These are phyloP conservation scores for Tenualosa thibaudeaui DNA, from an alignment of 2,797 vertebrate genomes.

Conservation along the genomic window DNA sequence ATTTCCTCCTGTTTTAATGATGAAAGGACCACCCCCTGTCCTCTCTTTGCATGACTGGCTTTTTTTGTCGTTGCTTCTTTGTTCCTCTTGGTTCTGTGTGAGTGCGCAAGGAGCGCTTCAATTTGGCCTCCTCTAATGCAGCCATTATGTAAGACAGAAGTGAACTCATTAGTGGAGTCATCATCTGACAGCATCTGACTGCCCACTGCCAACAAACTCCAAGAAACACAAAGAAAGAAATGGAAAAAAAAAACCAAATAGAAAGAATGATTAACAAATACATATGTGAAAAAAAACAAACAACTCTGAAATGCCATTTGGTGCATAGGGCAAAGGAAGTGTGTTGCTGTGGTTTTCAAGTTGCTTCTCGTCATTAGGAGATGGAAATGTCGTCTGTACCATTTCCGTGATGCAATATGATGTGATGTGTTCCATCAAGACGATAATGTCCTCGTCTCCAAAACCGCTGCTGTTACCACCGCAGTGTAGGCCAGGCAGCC, in stretches of 20 bases:
- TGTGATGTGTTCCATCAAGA: background rate
- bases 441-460: background rate
- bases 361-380: background rate
- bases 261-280: constrained; percentile 6
- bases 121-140: constrained; percentile 30
- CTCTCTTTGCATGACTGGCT: background rate
- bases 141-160: constrained; percentile 33
- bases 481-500: background rate
- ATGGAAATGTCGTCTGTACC: background rate
- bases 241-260: background rate
- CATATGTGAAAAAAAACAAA: background rate
- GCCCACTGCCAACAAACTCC: constrained; percentile 12
- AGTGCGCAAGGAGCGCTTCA: constrained; percentile 8
- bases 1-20: background rate
- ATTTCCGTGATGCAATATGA: constrained; percentile 1
- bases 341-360: background rate
- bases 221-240: background rate
- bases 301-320: background rate
- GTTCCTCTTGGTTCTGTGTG: background rate
- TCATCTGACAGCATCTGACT: constrained; percentile 17
- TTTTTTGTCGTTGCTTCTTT: background rate
- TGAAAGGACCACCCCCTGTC: background rate
- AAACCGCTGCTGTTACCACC: background rate
- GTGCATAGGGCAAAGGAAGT: constrained; percentile 1
- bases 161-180: constrained; percentile 31